A percentile compares a stretch with the other conserved stretches of the same genome.
phyloP scores from a whole-genome alignment of 2,797 vertebrate species.

The Trachops cirrhosus region DNA sequence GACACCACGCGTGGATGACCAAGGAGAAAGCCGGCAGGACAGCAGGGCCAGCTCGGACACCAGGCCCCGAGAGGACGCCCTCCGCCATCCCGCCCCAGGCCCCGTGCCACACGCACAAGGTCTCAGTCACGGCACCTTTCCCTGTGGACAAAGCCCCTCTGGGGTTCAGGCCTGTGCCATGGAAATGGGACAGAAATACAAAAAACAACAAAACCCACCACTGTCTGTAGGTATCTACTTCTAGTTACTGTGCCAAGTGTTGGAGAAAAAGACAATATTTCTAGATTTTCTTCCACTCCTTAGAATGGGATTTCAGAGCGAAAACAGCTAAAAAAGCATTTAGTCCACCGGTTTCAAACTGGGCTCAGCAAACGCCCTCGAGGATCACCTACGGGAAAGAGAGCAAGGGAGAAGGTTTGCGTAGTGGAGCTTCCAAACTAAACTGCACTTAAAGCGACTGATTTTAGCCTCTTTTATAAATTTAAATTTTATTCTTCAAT shows the following conservation, averaged over 20 bases:
- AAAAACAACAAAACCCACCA: neutral
- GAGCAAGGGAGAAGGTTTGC: neutral
- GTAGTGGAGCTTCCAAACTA: neutral
- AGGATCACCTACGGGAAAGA: neutral
- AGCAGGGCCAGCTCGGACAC: neutral
- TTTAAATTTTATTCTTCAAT: neutral
- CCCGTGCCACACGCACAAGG: neutral
- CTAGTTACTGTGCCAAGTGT: neutral
- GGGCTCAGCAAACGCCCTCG: neutral
- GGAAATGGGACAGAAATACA: neutral
- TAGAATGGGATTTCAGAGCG: neutral
- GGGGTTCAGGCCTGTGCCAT: neutral
- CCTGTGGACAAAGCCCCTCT: neutral
- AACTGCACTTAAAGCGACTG: neutral
- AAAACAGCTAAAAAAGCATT: neutral
- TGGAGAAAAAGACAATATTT: neutral
- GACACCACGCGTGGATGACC: neutral
- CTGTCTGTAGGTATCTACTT: neutral
- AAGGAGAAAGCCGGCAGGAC: neutral
- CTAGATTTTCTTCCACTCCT: neutral
- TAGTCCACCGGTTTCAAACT: neutral
- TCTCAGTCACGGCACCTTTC: neutral
- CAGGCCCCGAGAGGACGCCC: neutral
- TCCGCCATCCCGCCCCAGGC: neutral
- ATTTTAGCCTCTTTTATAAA: neutral